A percentile compares a stretch with the other conserved stretches of the same genome.
These are phyloP conservation scores for Aelia acuminata DNA, from an alignment of 2,888 invertebrate species.

Conservation along the genomic window DNA sequence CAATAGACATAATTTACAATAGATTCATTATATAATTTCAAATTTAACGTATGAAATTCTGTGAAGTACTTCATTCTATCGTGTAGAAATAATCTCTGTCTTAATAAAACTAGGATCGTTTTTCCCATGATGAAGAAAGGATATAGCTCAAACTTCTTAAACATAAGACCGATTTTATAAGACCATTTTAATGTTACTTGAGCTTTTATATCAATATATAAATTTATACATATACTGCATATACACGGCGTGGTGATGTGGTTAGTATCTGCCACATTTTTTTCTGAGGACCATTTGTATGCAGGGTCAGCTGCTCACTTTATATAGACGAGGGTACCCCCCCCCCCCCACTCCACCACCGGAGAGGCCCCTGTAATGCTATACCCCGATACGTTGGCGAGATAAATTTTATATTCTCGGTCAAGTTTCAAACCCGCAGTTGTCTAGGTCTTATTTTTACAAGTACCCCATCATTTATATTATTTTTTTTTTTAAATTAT, in stretches of 20 bases:
- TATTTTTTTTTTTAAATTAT: neutral
- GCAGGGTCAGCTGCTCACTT: slow-evolving; percentile 10
- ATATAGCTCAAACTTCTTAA: too few relatives aligned
- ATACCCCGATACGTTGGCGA: slow-evolving; percentile 6
- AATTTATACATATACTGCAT: neutral
- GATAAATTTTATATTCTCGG: slow-evolving; percentile 24
- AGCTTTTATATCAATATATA: neutral
- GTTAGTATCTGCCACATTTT: slow-evolving; percentile 36
- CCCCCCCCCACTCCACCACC: neutral
- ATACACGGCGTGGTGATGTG: neutral
- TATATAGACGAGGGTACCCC: slow-evolving; percentile 15
- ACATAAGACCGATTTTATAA: too few relatives aligned
- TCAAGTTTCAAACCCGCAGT: neutral
- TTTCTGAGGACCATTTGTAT: slow-evolving; percentile 5
- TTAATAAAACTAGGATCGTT: too few relatives aligned
- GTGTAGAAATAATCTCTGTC: too few relatives aligned
- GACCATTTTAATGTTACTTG: neutral
- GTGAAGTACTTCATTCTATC: too few relatives aligned
- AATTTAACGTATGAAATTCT: too few relatives aligned
- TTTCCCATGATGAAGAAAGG: too few relatives aligned
- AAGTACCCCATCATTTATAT: neutral
- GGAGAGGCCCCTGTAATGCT: neutral
- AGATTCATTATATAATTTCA: too few relatives aligned
- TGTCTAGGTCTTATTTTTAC: neutral
- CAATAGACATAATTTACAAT: too few relatives aligned